A percentile compares a stretch with the other conserved stretches of the same genome.
These are phyloP conservation scores for Argynnis bischoffii DNA, from an alignment of 2,888 invertebrate species.

Conservation along the genomic window DNA sequence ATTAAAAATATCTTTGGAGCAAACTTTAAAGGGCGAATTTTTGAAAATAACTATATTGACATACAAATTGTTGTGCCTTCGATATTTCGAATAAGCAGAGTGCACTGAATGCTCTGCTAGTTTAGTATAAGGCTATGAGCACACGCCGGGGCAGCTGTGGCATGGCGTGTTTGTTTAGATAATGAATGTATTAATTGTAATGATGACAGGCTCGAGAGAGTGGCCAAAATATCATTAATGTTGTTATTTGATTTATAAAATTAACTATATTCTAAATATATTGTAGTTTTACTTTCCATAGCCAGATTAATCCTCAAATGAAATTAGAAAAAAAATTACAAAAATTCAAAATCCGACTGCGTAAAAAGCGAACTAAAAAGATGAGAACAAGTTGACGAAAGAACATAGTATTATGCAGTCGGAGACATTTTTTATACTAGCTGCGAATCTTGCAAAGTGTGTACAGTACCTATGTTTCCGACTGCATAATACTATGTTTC, in stretches of 20 bases:
- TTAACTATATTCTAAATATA: slow-evolving; percentile 24
- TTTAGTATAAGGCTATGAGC: slow-evolving; percentile 26
- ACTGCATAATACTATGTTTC: too few relatives aligned
- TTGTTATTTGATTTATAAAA: slow-evolving; percentile 41
- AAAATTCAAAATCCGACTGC: too few relatives aligned
- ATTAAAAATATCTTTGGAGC: not conserved
- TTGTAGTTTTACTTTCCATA: slow-evolving; percentile 23
- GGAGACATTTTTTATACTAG: too few relatives aligned
- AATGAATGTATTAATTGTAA: too few relatives aligned
- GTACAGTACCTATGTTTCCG: too few relatives aligned
- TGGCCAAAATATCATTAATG: slow-evolving; percentile 39
- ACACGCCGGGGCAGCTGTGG: slow-evolving; percentile 1
- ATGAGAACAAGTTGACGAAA: too few relatives aligned
- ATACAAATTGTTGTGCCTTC: slow-evolving; percentile 35
- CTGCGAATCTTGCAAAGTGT: too few relatives aligned
- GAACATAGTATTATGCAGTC: too few relatives aligned
- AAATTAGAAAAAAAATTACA: not conserved
- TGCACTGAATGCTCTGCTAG: slow-evolving; percentile 35
- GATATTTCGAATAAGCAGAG: slow-evolving; percentile 26
- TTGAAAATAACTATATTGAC: not conserved
- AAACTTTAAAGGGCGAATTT: not conserved
- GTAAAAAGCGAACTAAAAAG: too few relatives aligned
- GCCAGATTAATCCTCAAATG: not conserved
- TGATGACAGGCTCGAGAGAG: slow-evolving; percentile 12
- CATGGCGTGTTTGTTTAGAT: slow-evolving; percentile 7